phyloP scores from a whole-genome alignment of 2,797 vertebrate species.

The Coreius guichenoti region DNA sequence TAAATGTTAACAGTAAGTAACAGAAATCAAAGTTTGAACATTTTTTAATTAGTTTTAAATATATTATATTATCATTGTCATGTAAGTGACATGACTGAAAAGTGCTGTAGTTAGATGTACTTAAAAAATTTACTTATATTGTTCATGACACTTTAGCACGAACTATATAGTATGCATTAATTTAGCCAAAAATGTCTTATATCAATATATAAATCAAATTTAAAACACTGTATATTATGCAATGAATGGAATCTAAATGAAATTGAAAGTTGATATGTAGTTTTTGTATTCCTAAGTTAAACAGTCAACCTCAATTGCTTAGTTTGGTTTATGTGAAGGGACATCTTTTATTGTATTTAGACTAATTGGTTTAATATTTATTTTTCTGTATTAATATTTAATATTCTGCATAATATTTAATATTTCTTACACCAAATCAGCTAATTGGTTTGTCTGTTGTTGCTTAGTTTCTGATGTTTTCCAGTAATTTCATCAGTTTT shows the following conservation, averaged over 20 bases:
- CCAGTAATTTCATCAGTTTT: constrained; percentile 40
- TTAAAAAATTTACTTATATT: constrained; percentile 9
- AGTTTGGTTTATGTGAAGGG: constrained; percentile 22
- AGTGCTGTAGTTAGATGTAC: constrained; percentile 37
- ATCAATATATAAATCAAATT: constrained; percentile 19
- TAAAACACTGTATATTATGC: constrained; percentile 45
- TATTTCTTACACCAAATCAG: background rate
- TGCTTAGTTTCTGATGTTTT: constrained; percentile 24
- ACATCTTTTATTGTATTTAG: constrained; percentile 11
- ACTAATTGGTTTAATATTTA: background rate
- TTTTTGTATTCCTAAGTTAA: constrained; percentile 3
- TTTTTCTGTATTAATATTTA: constrained; percentile 22
- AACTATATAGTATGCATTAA: constrained; percentile 40
- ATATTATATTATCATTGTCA: constrained; percentile 27
- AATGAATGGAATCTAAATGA: constrained; percentile 31
- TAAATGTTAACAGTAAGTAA: constrained; percentile 22
- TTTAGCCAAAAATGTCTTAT: constrained; percentile 44
- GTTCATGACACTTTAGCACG: constrained; percentile 38
- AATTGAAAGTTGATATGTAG: background rate
- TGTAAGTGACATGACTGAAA: constrained; percentile 30
- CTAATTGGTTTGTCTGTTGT: constrained; percentile 41
- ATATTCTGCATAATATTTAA: constrained; percentile 22
- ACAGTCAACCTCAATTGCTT: background rate
- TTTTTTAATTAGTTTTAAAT: constrained; percentile 12
- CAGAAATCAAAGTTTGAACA: constrained; percentile 1